Conservation (phyloP, 1,140 invertebrate species). For the Zaprionus taronus region DNA sequence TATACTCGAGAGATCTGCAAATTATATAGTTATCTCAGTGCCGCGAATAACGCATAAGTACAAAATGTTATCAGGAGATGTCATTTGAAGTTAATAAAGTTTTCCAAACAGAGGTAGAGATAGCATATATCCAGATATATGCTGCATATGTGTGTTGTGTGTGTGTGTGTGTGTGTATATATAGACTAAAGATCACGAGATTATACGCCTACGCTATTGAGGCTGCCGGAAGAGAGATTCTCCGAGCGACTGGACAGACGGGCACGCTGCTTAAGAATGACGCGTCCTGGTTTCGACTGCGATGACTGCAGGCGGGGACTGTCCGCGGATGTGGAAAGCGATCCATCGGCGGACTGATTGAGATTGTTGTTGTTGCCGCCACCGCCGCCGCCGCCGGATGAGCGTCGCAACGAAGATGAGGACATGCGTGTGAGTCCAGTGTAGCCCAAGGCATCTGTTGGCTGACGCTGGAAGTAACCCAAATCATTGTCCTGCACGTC, state of each 20-base stretch:
- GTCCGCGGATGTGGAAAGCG: conserved; percentile 25
- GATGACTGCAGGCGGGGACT: conserved; percentile 38
- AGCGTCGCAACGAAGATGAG: conserved; percentile 59
- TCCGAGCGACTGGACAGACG: conserved; percentile 75
- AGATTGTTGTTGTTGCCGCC: conserved; percentile 71
- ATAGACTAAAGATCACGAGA: conserved; percentile 77
- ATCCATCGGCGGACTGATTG: conserved; percentile 73
- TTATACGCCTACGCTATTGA: conserved; percentile 77
- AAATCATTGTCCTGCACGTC: conserved; percentile 55
- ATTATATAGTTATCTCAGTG: neutral
- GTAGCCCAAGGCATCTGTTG: conserved; percentile 38
- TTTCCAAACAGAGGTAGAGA: conserved; percentile 68
- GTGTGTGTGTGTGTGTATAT: conserved; percentile 35
- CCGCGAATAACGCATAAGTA: conserved; percentile 52
- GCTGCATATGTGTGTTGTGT: conserved; percentile 24
- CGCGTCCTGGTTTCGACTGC: conserved; percentile 53
- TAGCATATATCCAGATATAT: conserved; percentile 54
- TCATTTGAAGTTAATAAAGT: conserved; percentile 56
- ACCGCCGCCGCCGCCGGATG: conserved; percentile 52
- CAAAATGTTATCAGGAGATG: conserved; percentile 44
- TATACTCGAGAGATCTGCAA: neutral
- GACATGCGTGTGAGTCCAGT: conserved; percentile 56
- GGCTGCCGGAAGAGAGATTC: conserved; percentile 75
- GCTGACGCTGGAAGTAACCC: conserved; percentile 58
- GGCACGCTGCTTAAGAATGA: conserved; percentile 62